Base-by-base conservation (phyloP, 2,888 invertebrate species). In the Pardosa pseudoannulata region DNA sequence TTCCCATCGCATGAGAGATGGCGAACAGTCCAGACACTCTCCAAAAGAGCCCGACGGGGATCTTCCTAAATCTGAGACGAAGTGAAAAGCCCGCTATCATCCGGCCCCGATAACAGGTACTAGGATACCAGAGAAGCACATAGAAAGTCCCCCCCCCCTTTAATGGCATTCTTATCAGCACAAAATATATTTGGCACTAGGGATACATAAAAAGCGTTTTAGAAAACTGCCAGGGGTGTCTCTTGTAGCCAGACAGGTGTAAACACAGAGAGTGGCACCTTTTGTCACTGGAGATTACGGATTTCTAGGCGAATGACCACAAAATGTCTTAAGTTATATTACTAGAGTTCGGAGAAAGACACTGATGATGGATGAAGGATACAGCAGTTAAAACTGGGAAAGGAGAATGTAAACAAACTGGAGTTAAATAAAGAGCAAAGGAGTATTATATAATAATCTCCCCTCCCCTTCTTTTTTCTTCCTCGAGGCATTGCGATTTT, bases 131-230 rank as follows among this genome's bases (percentile, higher is more conserved):
- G 9, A 36, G 16, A 46, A 16, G 23, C 56, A 23, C 3, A 65
- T 65, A n/a, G 65, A 5, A 65, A 65, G 11, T 32, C 65, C 74
- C 74, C 70, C 27, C 65, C 74, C 74, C 70, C 27, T 46, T 39
- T 39, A 23, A 64, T 67, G 62, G 32, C 23, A 67, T 31, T 64
- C 68, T 76, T 82, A 80, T 80, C 75, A 5, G 28, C 31, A 64
- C 9, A 71, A 56, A 56, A 75, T 41, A 46, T 70, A 70, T 71
- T 75, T 82, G 27, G 50, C 62, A 71, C 29, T n/a, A 29, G 31
- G 62, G 74, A 74, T 74, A 81, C 81, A 74, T 41, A 68, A 56
- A 62, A 81, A 74, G 41, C 65, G 36, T 81, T 81, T 70, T 62
- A 81, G 50, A 68, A 50, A 36, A 39, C 32, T 29, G 36, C 32